Evolutionary conservation across 2,888 invertebrate genomes (phyloP), one percentile per base, ranked within the genome.

Genomic region (Nomada hirtipes): DNA sequence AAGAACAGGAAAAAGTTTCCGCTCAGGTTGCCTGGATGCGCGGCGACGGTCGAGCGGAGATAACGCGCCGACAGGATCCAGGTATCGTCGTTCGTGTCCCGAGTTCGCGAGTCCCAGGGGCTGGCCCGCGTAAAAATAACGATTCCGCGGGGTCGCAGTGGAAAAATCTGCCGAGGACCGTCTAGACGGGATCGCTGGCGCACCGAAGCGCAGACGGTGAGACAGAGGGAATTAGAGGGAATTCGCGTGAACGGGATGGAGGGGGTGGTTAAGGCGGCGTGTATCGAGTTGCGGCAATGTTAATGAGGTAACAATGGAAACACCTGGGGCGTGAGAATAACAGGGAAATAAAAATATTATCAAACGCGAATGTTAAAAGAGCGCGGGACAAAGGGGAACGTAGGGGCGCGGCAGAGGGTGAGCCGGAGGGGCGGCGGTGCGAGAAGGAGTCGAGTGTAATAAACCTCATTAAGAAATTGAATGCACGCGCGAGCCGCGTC

Each of bases 391-490:
- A 82, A 82, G 79, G 80, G 64, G 29, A 42, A 53, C n/a, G 64
- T 61, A 52, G 63, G 79, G 68, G 55, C n/a, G 63, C 70, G 60
- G 79, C 42, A 26, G 61, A 65, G 71, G 74, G 61, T 18, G 63
- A 73, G 60, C 26, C 55, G 15, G 18, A 63, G 47, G 69, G 65
- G 63, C 26, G 79, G 55, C 60, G 29, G 79, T 74, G 70, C 57
- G 71, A 74, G 70, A 73, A 75, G 65, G 76, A 83, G 72, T 74
- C 80, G 55, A 72, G 84, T 80, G 68, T 70, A 85, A 85, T 86
- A 86, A 84, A 85, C 79, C 85, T 86, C 80, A 86, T 86, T 86
- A 84, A 86, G 87, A 80, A 80, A 76, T 67, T 72, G 82, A 85
- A 86, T 86, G 83, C 85, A 86, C 69, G 60, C 84, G 79, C 76